A percentile compares a stretch with the other conserved stretches of the same genome.
Evolutionary conservation across 2,888 invertebrate genomes (phyloP).

Genomic region (Cosmia trapezina): DNA sequence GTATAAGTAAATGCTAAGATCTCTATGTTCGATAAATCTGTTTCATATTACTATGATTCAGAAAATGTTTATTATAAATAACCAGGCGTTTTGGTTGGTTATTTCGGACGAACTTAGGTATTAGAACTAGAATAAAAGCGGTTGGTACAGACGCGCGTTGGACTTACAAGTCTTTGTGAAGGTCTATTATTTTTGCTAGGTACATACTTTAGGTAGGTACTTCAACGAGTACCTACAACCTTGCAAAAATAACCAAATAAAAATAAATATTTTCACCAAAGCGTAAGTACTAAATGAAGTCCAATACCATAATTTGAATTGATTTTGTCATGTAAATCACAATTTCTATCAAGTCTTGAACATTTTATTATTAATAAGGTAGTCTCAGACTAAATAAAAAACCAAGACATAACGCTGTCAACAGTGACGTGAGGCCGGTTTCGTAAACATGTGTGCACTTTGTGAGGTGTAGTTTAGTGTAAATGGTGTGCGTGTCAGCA

Average conservation of each 20-base stretch:
- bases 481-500: no score
- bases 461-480: no score
- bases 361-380: background rate
- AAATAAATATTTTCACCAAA: no score
- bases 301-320: background rate
- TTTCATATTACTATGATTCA: constrained; percentile 4
- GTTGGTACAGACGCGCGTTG: background rate
- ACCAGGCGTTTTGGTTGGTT: background rate
- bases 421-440: no score
- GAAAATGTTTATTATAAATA: constrained; percentile 10
- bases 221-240: no score
- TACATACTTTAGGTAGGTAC: no score
- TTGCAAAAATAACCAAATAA: no score
- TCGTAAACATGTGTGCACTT: no score
- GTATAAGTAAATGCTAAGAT: constrained; percentile 18
- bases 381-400: no score
- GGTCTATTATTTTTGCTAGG: no score
- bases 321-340: background rate
- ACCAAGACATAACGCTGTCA: no score
- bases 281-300: no score
- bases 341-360: background rate
- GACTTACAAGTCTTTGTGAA: background rate
- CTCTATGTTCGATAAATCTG: constrained; percentile 24
- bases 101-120: background rate
- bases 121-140: background rate